Conservation (phyloP, 2,888 invertebrate species). For the Alloplasta piceator region DNA sequence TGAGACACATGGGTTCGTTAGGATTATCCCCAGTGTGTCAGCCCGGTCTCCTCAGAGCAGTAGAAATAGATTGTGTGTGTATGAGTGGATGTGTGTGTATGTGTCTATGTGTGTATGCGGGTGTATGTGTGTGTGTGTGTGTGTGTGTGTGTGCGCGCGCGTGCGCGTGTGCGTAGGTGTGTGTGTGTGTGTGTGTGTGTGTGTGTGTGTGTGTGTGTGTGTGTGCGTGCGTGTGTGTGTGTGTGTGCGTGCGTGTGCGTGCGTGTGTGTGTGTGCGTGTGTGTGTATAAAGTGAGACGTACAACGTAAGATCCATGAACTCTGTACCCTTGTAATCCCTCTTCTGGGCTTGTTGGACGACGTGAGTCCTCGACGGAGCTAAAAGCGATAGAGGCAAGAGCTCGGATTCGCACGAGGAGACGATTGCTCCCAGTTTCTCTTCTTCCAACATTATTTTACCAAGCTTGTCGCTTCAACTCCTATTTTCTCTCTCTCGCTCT, state of each 20-base stretch:
- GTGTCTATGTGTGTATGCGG: too few relatives aligned
- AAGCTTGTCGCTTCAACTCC: slow-evolving; percentile 38
- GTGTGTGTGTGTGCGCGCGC: too few relatives aligned
- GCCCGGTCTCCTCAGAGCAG: slow-evolving; percentile 9
- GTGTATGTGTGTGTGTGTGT: too few relatives aligned
- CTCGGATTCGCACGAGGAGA: slow-evolving; percentile 34
- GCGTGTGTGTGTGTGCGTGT: too few relatives aligned
- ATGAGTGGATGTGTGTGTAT: too few relatives aligned
- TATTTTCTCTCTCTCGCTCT: slow-evolving; percentile 3
- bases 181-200: too few relatives aligned
- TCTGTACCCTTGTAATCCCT: slow-evolving; percentile 66
- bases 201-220: too few relatives aligned
- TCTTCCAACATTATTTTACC: slow-evolving; percentile 41
- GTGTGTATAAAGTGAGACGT: slow-evolving; percentile 48
- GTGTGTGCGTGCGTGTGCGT: too few relatives aligned
- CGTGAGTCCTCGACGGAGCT: slow-evolving; percentile 24
- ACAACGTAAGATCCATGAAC: slow-evolving; percentile 62
- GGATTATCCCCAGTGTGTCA: slow-evolving; percentile 57
- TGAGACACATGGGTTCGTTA: slow-evolving; percentile 57
- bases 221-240: too few relatives aligned
- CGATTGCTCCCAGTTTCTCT: slow-evolving; percentile 47
- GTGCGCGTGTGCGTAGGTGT: too few relatives aligned
- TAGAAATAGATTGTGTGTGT: slow-evolving; percentile 36
- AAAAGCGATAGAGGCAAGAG: slow-evolving; percentile 25
- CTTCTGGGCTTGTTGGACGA: slow-evolving; percentile 46